These are phyloP conservation scores for Sturnus vulgaris DNA, from an alignment of 2,113 vertebrate genomes.

Conservation along the genomic window DNA sequence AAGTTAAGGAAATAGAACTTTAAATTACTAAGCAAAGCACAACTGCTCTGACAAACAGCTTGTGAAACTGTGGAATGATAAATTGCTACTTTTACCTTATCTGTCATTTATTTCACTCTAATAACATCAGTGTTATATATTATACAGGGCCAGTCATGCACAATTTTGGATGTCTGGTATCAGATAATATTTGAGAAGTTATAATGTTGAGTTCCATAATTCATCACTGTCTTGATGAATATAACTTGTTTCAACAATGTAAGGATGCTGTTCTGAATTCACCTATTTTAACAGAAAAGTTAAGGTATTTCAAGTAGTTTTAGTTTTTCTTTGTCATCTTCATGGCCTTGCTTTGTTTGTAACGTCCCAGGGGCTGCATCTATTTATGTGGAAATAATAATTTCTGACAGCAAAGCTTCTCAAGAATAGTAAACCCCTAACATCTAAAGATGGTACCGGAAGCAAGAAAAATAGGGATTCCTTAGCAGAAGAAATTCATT, in stretches of 20 bases:
- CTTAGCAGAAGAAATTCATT: background rate
- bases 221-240: background rate
- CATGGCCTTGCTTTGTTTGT: background rate
- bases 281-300: background rate
- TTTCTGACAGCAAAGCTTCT: background rate
- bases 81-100: background rate
- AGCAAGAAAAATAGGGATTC: background rate
- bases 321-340: background rate
- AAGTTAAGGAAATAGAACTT: background rate
- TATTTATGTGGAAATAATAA: background rate
- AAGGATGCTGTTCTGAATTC: background rate
- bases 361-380: background rate
- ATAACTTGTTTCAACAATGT: background rate
- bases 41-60: background rate
- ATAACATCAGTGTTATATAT: background rate
- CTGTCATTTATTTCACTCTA: background rate
- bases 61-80: background rate
- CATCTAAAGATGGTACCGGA: background rate
- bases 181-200: background rate
- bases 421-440: background rate
- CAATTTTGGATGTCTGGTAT: background rate
- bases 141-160: background rate
- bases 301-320: background rate
- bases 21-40: background rate
- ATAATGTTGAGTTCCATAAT: background rate